phyloP scores from a whole-genome alignment of 2,113 vertebrate species.

The Nicator chloris region DNA sequence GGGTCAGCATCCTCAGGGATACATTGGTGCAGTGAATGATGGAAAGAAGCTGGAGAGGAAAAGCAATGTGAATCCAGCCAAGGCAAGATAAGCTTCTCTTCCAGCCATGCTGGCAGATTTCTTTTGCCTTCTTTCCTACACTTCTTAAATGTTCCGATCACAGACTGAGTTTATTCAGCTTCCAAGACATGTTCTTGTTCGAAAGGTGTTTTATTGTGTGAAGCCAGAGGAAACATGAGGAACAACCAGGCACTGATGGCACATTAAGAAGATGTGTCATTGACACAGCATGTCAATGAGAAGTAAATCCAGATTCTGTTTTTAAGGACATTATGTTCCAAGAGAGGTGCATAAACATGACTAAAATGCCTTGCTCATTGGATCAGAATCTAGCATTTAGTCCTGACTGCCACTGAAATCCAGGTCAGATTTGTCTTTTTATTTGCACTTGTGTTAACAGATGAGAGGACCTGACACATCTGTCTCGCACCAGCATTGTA shows the following conservation, averaged over 20 bases:
- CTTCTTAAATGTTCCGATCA: not conserved
- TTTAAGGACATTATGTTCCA: not conserved
- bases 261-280: conserved; percentile 4
- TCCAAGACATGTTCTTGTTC: not conserved
- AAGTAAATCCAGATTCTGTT: conserved; percentile 18
- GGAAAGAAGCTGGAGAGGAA: conserved; percentile 1
- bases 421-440: conserved; percentile 19
- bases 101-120: not conserved
- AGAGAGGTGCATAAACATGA: not conserved
- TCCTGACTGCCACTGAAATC: not conserved
- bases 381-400: not conserved
- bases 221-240: not conserved
- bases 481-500: not conserved
- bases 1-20: conserved; percentile 8
- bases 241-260: not conserved
- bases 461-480: not conserved
- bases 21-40: not conserved
- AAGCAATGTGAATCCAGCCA: not conserved
- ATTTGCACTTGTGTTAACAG: not conserved
- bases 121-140: not conserved
- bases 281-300: not conserved
- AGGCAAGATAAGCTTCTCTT: conserved; percentile 16
- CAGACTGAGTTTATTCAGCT: not conserved
- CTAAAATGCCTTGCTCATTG: not conserved
- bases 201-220: conserved; percentile 26